Evolutionary conservation across 2,797 vertebrate genomes (phyloP), one percentile per base, ranked within the genome.

Genomic region (Oreochromis grahami): DNA sequence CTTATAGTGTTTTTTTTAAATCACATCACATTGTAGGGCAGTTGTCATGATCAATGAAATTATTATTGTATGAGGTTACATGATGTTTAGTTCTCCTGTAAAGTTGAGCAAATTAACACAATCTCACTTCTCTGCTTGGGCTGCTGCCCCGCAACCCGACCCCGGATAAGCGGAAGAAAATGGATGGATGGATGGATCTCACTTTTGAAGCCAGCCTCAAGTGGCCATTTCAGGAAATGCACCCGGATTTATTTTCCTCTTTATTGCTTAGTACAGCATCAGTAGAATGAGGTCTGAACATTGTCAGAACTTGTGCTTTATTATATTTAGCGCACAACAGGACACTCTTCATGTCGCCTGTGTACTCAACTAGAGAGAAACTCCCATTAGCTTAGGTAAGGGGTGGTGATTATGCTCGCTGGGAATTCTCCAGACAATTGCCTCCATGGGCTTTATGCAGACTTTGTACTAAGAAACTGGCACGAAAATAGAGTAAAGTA

Each of bases 241-340:
- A 0, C 0, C 38, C 24, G 8, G 0, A 68, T 43, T 45, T 0
- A 10, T 45, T 45, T 45, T 17, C 13, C 41, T 7, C 14, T 26
- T 45, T 26, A 2, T 45, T 70, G 65, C 21, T 70, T 70, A 43
- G 38, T 24, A 70, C 38, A 10, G 38, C 38, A 26, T 43, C 63
- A 70, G 38, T 24, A 43, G 21, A 70, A 70, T 9, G 13, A 24
- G n/a, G 63, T 68, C 38, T 68, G 36, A 43, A 24, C 38, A 70
- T 43, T 43, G 38, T 43, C 38, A 70, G 38, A 70, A 70, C 34
- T 24, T 24, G n/a, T 24, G 38, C 36, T 70, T 70, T 26, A 43
- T 43, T 70, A 70, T 70, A 70, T 70, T 6, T 26, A 43, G 63
- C 1, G 21, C 36, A 43, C 63, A 68, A 43, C 21, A 43, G 38